phyloP scores from a whole-genome alignment of 1,140 invertebrate species.

The Oncopeltus fasciatus region DNA sequence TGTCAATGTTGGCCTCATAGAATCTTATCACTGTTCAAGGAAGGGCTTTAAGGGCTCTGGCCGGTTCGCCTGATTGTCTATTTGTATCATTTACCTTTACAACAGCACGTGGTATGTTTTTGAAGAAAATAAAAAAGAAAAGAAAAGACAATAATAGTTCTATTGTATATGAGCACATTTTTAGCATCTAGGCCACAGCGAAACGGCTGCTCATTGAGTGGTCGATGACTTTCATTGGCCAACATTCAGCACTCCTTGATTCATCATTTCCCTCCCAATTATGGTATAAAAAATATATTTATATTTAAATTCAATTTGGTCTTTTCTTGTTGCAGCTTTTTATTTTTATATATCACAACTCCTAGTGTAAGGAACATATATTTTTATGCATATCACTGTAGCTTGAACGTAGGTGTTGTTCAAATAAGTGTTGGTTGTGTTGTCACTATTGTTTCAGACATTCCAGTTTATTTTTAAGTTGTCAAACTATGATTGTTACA shows the following conservation, averaged over 20 bases:
- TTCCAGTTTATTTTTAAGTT: slow-evolving; percentile 12
- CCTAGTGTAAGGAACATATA: slow-evolving; percentile 17
- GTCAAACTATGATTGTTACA: background rate
- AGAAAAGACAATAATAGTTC: slow-evolving; percentile 14
- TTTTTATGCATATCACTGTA: slow-evolving; percentile 20
- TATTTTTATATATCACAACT: slow-evolving; percentile 16
- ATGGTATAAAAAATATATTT: background rate
- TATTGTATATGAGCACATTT: slow-evolving; percentile 7
- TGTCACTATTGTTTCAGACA: slow-evolving; percentile 7
- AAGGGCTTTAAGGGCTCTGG: background rate
- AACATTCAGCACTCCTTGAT: background rate
- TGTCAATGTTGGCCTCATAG: background rate
- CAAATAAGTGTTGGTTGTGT: slow-evolving; percentile 9
- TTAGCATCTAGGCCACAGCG: background rate
- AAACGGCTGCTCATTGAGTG: background rate
- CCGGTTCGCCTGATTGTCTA: background rate
- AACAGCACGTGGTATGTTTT: slow-evolving; percentile 10
- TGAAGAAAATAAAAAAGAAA: too few species aligned
- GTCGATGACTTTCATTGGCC: slow-evolving; percentile 2
- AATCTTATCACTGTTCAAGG: slow-evolving; percentile 2
- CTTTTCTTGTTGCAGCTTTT: slow-evolving; percentile 14
- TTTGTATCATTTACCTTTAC: slow-evolving; percentile 7
- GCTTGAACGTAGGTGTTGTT: slow-evolving; percentile 12
- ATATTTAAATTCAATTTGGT: slow-evolving; percentile 8
- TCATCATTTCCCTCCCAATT: slow-evolving; percentile 5